Conservation (phyloP, 64 coral and sea anemone species). For the Dendronephthya gigantea region DNA sequence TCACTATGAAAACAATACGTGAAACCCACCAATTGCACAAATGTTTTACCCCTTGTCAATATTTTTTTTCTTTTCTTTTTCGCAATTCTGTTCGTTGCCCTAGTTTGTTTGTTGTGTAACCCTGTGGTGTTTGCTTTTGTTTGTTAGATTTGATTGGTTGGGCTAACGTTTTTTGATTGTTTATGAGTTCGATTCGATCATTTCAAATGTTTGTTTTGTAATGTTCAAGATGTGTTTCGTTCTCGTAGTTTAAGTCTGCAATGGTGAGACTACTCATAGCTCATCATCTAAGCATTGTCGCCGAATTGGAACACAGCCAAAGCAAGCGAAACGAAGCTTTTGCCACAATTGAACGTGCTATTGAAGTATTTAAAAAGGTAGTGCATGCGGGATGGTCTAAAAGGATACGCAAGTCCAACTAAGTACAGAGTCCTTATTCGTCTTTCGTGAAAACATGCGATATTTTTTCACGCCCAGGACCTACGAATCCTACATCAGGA, state of each 20-base stretch:
- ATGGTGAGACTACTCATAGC: constrained; percentile 74
- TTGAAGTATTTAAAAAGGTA: constrained; percentile 78
- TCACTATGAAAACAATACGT: no score
- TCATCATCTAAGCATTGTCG: constrained; percentile 85
- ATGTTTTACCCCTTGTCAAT: no score
- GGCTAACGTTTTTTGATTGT: background rate
- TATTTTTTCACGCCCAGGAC: background rate
- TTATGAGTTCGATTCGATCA: background rate
- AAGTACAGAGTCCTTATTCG: background rate
- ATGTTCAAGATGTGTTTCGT: background rate
- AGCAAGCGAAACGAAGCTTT: constrained; percentile 53
- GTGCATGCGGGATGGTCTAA: background rate
- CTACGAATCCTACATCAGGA: background rate
- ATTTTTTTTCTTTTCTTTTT: no score
- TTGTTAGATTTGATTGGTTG: background rate
- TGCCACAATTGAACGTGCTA: constrained; percentile 55
- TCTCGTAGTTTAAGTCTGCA: constrained; percentile 65
- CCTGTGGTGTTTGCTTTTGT: background rate
- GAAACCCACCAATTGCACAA: no score
- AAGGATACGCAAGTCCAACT: background rate
- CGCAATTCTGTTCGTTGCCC: no score
- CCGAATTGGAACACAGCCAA: constrained; percentile 43
- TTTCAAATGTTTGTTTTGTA: background rate
- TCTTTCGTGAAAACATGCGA: background rate
- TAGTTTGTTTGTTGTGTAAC: no score